phyloP scores from a whole-genome alignment of 2,888 invertebrate genomes.

The Camptogramma bilineatum region DNA sequence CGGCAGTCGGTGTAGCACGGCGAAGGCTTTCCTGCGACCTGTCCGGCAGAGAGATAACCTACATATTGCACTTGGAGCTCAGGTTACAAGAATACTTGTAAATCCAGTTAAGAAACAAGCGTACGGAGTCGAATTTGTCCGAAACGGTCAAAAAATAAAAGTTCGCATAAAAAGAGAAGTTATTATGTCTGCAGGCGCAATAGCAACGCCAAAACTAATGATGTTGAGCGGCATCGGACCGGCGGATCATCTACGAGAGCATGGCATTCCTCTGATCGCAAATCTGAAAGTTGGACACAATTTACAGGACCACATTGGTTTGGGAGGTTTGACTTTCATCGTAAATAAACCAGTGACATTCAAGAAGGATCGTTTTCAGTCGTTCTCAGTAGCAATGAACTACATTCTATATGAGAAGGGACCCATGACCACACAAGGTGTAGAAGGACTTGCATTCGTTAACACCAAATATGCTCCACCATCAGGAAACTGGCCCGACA shows the following conservation, averaged over 20 bases:
- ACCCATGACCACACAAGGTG: slow-evolving; percentile 93
- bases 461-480: slow-evolving; percentile 94
- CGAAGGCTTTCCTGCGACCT: slow-evolving; percentile 94
- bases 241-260: slow-evolving; percentile 89
- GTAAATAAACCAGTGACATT: slow-evolving; percentile 93
- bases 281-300: slow-evolving; percentile 93
- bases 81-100: slow-evolving; percentile 90
- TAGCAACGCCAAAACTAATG: slow-evolving; percentile 94
- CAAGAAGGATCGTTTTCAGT: slow-evolving; percentile 91
- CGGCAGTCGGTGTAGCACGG: slow-evolving; percentile 94
- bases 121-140: slow-evolving; percentile 90
- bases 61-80: slow-evolving; percentile 91
- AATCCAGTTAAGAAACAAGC: slow-evolving; percentile 89
- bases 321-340: slow-evolving; percentile 93
- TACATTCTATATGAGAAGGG: slow-evolving; percentile 93
- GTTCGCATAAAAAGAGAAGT: slow-evolving; percentile 92
- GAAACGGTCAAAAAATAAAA: slow-evolving; percentile 87
- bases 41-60: slow-evolving; percentile 91
- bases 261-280: slow-evolving; percentile 90
- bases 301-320: slow-evolving; percentile 94
- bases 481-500: slow-evolving; percentile 91
- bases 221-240: slow-evolving; percentile 97
- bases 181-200: slow-evolving; percentile 93
- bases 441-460: slow-evolving; percentile 94
- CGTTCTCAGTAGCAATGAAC: slow-evolving; percentile 91